Base-by-base conservation (phyloP, 2,113 vertebrate species). In the Condylura cristata region DNA sequence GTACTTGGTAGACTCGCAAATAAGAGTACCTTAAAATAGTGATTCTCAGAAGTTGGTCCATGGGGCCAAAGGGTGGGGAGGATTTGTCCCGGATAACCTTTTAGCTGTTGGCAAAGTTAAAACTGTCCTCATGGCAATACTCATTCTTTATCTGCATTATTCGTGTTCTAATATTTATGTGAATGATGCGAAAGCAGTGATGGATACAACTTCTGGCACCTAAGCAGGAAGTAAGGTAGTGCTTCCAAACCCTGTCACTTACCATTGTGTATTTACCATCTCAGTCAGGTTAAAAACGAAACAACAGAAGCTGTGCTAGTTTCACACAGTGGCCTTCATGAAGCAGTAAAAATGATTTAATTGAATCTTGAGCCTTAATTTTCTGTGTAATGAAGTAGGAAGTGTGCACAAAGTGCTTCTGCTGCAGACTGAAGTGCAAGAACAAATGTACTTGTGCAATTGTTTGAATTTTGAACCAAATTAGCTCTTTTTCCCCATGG, bases 401-500 rank as follows among this genome's bases (percentile, higher is more conserved):
- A 74, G 22, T 68, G 10, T 88, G 26, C 18, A 24, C 53, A 71
- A 78, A 78, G 46, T 70, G 61, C 44, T 71, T 92, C 71, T 91
- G 30, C 53, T 78, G 51, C 32, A 53, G 39, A 82, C 22, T 63
- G 34, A 76, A 76, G 78, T 82, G 24, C 10, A 44, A 32, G 65
- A 88, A 75, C 20, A 74, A 51, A 87, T 61, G 34, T 87, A 34
- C 41, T 65, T 61, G 8, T 87, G 32, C 30, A 86, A 7, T 91
- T 86, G 30, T 74, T 91, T 92, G 92, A 76, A 53, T 94, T 90
- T 72, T 26, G 92, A 70, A 60, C 24, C 61, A 53, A 91, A 86
- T 81, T 74, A 61, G 30, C 30, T 32, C 66, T 56, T 56, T 53
- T 20, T 6, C 53, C 53, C 53, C 20, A 22, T 56, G 20, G 20